Evolutionary conservation across 2,113 vertebrate species (phyloP), one percentile per base, ranked within the genome.

Genomic region (Gulo gulo): DNA sequence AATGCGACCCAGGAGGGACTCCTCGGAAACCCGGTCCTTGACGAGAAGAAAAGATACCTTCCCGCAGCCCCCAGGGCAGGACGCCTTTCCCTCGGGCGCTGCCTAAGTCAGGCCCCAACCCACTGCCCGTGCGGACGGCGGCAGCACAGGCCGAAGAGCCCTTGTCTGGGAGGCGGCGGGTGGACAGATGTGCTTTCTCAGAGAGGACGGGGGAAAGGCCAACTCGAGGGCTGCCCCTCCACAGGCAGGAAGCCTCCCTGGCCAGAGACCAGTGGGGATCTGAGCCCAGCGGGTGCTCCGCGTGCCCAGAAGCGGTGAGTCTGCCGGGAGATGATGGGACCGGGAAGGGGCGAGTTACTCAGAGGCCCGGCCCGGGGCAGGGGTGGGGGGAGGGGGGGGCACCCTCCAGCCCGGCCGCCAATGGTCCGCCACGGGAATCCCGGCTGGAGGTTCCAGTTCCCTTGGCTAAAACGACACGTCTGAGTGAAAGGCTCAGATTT

Each of bases 1-100:
- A 95, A 97, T 26, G 94, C 84, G 94, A 96, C 87, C 80, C 83
- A 92, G 63, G 78, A 94, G 61, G 42, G 55, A 80, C 39, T 83
- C 95, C 89, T 97, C 79, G 87, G 81, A 96, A 94, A 95, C 39
- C 69, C 73, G 36, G 71, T 81, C 93, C 84, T 79, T 57, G 10
- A 74, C 78, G 76, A 91, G 39, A 90, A 82, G 73, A 59, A 45
- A 55, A 90, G 61, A 85, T 21, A 73, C 16, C 73, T 69, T 86
- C 71, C 87, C 83, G 69, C 42, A 23, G 71, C 15, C 52, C 16
- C 76, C 47, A 85, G 31, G 24, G 84, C n/a, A 93, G 29, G 34
- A 79, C 11, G 7, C 24, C 84, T 50, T 89, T 94, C 88, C 57
- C 39, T 85, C 14, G 4, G n/a, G 55, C 50, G 12, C 42, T 29